A percentile compares a stretch with the other conserved stretches of the same genome.
These are phyloP conservation scores for Acholoe squamosa DNA, from an alignment of 2,888 invertebrate species.

Conservation along the genomic window DNA sequence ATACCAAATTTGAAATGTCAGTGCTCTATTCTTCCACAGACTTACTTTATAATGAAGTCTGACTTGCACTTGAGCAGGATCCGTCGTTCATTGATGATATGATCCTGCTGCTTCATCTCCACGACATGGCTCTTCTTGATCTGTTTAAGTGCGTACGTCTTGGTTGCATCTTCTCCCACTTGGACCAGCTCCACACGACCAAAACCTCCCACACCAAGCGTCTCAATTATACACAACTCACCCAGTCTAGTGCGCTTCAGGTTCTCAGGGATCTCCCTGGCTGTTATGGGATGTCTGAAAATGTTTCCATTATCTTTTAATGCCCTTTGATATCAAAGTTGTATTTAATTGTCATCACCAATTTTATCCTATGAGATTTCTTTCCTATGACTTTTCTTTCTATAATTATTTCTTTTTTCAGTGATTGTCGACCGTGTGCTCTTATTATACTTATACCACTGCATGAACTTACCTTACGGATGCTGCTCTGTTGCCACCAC, in stretches of 20 bases:
- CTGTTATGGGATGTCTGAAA: not conserved
- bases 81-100: slow-evolving; percentile 99
- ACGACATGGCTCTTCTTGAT: slow-evolving; percentile 98
- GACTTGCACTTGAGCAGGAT: slow-evolving; percentile 97
- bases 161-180: slow-evolving; percentile 88
- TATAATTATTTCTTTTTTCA: too few species aligned
- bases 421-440: too few species aligned
- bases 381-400: too few species aligned
- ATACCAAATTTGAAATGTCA: too few species aligned
- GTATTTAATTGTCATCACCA: too few species aligned
- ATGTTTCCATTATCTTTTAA: too few species aligned
- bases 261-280: slow-evolving; percentile 45
- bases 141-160: slow-evolving; percentile 95
- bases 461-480: not conserved
- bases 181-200: slow-evolving; percentile 96
- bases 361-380: too few species aligned
- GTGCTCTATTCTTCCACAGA: not conserved
- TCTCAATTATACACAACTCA: slow-evolving; percentile 95
- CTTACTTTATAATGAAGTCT: slow-evolving; percentile 93
- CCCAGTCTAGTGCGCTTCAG: slow-evolving; percentile 84
- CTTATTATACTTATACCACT: too few species aligned
- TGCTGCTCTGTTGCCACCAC: not conserved
- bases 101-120: slow-evolving; percentile 98
- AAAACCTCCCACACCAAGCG: slow-evolving; percentile 98
- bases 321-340: too few species aligned